These are phyloP conservation scores for Neodiprion pinetum DNA, from an alignment of 1,140 invertebrate genomes.

Conservation along the genomic window DNA sequence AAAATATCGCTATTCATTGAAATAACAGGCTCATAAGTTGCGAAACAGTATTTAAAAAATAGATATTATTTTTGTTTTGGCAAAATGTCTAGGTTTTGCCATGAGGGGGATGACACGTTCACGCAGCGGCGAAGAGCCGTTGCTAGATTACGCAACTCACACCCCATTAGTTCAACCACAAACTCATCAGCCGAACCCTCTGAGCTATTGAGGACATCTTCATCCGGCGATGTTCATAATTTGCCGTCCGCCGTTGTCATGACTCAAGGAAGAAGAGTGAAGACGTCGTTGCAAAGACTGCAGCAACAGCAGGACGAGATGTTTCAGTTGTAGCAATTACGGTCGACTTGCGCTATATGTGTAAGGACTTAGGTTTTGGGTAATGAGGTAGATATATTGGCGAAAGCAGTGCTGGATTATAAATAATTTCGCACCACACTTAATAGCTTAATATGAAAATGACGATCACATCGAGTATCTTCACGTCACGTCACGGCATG, in stretches of 20 bases:
- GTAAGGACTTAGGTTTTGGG: slow-evolving; percentile 10
- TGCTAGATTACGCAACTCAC: slow-evolving; percentile 65
- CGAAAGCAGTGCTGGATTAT: not conserved
- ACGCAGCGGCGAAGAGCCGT: slow-evolving; percentile 62
- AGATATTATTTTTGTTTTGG: not conserved
- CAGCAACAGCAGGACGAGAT: slow-evolving; percentile 87
- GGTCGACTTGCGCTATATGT: slow-evolving; percentile 7
- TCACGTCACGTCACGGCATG: not conserved
- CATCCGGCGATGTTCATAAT: slow-evolving; percentile 52
- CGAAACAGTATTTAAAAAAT: no score
- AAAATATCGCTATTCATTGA: no score
- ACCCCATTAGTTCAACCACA: slow-evolving; percentile 46
- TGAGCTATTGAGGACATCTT: slow-evolving; percentile 50
- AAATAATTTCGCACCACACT: not conserved
- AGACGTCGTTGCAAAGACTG: slow-evolving; percentile 78
- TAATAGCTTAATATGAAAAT: not conserved
- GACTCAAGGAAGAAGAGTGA: slow-evolving; percentile 79
- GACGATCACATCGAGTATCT: not conserved
- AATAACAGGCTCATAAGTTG: no score
- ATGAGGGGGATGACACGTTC: slow-evolving; percentile 62
- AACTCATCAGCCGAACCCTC: slow-evolving; percentile 36
- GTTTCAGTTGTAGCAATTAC: slow-evolving; percentile 83
- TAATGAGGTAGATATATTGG: not conserved
- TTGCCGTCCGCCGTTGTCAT: slow-evolving; percentile 71
- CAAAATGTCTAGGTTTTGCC: slow-evolving; percentile 62